A percentile compares a stretch with the other conserved stretches of the same genome.
Evolutionary conservation across 2,888 invertebrate genomes (phyloP).

Genomic region (Thecophora atra): DNA sequence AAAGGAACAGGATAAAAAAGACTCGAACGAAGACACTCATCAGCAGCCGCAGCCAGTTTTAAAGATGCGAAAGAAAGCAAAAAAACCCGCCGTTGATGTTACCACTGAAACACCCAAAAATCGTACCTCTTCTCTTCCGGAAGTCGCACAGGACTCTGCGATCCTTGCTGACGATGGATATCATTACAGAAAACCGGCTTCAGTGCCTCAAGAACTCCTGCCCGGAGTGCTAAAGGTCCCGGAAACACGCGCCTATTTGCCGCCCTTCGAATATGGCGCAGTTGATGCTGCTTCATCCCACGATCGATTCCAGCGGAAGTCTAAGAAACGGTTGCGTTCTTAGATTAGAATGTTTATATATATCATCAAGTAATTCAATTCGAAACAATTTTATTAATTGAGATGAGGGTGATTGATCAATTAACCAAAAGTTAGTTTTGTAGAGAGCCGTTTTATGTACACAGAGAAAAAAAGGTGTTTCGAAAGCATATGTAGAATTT

Average conservation of each 20-base stretch:
- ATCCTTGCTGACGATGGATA: constrained; percentile 54
- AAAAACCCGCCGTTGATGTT: too few species aligned
- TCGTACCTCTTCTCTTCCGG: constrained; percentile 36
- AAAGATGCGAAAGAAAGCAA: constrained; percentile 30
- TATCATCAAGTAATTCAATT: too few species aligned
- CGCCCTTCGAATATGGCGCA: constrained; percentile 49
- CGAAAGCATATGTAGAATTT: too few species aligned
- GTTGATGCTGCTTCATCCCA: constrained; percentile 49
- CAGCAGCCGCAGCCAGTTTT: constrained; percentile 18
- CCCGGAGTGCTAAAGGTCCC: constrained; percentile 18
- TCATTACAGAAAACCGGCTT: constrained; percentile 53
- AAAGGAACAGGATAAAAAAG: not conserved
- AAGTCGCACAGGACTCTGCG: constrained; percentile 45
- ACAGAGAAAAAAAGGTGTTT: too few species aligned
- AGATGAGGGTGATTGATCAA: not conserved
- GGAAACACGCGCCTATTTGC: constrained; percentile 49
- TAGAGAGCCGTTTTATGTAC: too few species aligned
- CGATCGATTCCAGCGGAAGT: constrained; percentile 55
- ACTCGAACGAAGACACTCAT: too few species aligned
- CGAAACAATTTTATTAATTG: not conserved
- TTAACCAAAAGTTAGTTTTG: too few species aligned
- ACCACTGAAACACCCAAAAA: constrained; percentile 32
- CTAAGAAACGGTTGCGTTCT: constrained; percentile 40
- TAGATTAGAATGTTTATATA: too few species aligned
- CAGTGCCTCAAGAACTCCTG: constrained; percentile 49